Base-by-base conservation (phyloP, 1,140 invertebrate species). In the Drosophila azteca region DNA sequence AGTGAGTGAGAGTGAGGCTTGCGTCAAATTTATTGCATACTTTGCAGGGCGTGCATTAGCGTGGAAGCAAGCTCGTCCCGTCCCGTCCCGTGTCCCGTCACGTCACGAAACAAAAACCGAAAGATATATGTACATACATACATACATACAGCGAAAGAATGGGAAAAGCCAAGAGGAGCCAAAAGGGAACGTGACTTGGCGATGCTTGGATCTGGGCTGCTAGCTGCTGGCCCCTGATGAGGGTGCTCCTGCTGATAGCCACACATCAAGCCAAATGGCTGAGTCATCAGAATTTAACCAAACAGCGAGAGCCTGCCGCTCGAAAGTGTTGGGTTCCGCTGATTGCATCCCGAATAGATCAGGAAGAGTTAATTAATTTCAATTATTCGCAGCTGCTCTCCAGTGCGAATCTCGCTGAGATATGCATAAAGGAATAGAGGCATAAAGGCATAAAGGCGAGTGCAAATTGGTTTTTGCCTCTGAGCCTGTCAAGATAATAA, bases 11-110 rank as follows among this genome's bases (percentile, higher is more conserved):
- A 11, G 31, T 9, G 31, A 35, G 9, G 31, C 61, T 72, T 77
- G 67, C 58, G 50, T 81, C 50, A 77, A 74, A 81, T 81, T 77
- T 85, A 85, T 85, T 81, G 81, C 82, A 85, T 85, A 80, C 81
- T 84, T 85, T 73, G 70, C 63, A 60, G 62, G 46, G 66, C 46
- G 78, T 71, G 66, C 79, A 80, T 79, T 68, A 71, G 69, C 61
- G 68, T 57, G 59, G 31, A 8, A 35, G 74, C 58, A 74, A 49
- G 63, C 48, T 35, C 31, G 60, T 74, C 60, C 65, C 70, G 70
- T 73, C 68, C 17, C 17, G 17, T 20, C 17, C 17, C 17, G 59
- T 74, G 17, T 20, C 17, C 17, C 17, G 59, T 74, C 60, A 74
- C 70, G 70, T 73, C 68, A 69, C 64, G 45, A 58, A 58, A 53